phyloP scores from a whole-genome alignment of 2,797 vertebrate genomes.

The Gobio occitaniae region DNA sequence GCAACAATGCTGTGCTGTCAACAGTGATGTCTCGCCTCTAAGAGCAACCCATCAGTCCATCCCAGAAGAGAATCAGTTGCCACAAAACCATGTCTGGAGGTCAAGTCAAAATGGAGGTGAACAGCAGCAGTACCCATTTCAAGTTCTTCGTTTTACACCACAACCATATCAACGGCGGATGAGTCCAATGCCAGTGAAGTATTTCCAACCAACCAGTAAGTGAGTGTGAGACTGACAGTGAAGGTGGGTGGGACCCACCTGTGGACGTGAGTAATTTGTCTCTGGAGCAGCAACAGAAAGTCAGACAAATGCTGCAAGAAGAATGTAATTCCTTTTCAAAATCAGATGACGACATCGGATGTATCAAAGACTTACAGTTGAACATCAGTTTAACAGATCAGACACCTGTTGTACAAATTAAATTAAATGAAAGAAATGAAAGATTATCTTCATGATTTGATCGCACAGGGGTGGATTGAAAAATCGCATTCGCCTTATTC shows the following conservation, averaged over 20 bases:
- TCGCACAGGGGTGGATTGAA: too few species aligned
- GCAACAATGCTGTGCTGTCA: background rate
- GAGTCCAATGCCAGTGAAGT: too few species aligned
- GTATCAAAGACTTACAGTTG: conserved; percentile 32
- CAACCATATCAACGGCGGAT: background rate
- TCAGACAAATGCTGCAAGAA: conserved; percentile 25
- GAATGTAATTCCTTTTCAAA: conserved; percentile 38
- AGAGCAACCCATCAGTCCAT: background rate
- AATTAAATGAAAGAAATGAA: background rate
- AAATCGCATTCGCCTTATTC: too few species aligned
- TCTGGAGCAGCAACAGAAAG: conserved; percentile 18
- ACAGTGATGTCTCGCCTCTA: background rate
- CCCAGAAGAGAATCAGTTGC: background rate
- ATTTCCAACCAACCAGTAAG: background rate
- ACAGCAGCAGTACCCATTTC: background rate
- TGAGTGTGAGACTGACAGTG: background rate
- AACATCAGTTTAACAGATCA: conserved; percentile 44
- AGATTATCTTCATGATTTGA: too few species aligned
- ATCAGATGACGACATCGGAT: conserved; percentile 45
- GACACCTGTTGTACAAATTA: background rate
- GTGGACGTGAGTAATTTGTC: conserved; percentile 27
- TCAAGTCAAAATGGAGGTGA: background rate
- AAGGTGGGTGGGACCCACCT: conserved; percentile 24
- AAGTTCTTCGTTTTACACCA: background rate
- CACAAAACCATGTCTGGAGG: background rate